Conservation (phyloP, 2,113 vertebrate genomes). For the Melospiza melodia region DNA sequence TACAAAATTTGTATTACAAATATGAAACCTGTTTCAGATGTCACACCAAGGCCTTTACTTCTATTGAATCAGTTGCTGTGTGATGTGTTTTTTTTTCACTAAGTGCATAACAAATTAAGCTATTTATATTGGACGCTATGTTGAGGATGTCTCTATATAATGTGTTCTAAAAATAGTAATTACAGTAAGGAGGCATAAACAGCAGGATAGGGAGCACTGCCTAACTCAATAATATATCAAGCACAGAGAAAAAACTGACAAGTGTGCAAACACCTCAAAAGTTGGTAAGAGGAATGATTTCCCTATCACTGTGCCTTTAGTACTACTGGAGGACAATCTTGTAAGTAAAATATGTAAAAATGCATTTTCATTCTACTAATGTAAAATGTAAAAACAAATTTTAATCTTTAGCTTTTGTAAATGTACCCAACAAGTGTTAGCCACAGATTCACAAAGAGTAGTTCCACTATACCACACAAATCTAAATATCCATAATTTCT, state of each 20-base stretch:
- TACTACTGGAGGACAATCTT: neutral
- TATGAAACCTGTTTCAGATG: neutral
- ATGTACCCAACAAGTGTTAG: neutral
- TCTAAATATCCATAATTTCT: neutral
- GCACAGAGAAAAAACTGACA: neutral
- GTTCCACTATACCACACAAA: neutral
- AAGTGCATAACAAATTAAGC: neutral
- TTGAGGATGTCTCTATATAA: neutral
- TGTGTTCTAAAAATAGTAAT: neutral
- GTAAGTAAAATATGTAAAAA: neutral
- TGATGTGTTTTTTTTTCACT: neutral
- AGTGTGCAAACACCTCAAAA: neutral
- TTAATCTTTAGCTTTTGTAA: neutral
- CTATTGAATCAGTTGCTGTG: neutral
- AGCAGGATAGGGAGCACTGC: neutral
- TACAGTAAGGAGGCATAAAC: neutral
- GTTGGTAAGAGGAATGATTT: neutral
- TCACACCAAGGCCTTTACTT: neutral
- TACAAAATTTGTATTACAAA: neutral
- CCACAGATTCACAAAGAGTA: neutral
- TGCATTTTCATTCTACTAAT: neutral
- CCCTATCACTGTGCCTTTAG: neutral
- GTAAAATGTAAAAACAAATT: neutral
- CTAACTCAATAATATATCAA: neutral
- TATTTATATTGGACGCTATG: accelerated